A percentile compares a stretch with the other conserved stretches of the same genome.
Evolutionary conservation across 1,140 invertebrate genomes (phyloP).

Genomic region (Panonychus citri): DNA sequence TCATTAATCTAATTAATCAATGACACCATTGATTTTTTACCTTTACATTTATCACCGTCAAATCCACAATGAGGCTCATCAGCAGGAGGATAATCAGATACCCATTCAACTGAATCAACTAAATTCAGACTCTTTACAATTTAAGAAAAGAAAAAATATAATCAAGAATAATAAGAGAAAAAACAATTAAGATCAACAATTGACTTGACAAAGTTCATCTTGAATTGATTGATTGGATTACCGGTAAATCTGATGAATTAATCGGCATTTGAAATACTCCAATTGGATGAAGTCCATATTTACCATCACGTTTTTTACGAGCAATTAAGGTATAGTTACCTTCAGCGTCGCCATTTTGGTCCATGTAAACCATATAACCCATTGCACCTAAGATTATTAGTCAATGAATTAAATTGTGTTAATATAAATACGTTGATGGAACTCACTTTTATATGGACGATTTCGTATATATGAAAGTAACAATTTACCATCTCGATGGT

Average conservation of each 20-base stretch:
- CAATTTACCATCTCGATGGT: conserved; percentile 42
- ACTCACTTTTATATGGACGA: conserved; percentile 48
- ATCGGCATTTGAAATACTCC: conserved; percentile 31
- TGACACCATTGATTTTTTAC: conserved; percentile 11
- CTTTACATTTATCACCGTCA: conserved; percentile 58
- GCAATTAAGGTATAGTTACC: conserved; percentile 84
- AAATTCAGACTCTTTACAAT: conserved; percentile 42
- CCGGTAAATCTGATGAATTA: conserved; percentile 20
- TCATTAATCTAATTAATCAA: not conserved
- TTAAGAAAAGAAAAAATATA: no score
- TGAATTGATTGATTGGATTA: conserved; percentile 11
- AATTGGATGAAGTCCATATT: conserved; percentile 42
- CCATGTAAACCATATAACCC: conserved; percentile 66
- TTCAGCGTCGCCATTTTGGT: conserved; percentile 77
- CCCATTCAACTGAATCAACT: conserved; percentile 46
- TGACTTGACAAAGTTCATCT: no score
- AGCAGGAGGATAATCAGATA: conserved; percentile 40
- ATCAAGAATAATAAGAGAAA: conserved; percentile 4
- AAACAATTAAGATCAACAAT: not conserved
- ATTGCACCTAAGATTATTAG: conserved; percentile 25
- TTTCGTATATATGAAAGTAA: conserved; percentile 44
- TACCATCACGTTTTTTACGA: conserved; percentile 20
- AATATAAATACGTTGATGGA: not conserved
- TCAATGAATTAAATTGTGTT: not conserved
- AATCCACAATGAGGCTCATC: conserved; percentile 77